Evolutionary conservation across 2,797 vertebrate genomes (phyloP).

Genomic region (Caiman crocodilus): DNA sequence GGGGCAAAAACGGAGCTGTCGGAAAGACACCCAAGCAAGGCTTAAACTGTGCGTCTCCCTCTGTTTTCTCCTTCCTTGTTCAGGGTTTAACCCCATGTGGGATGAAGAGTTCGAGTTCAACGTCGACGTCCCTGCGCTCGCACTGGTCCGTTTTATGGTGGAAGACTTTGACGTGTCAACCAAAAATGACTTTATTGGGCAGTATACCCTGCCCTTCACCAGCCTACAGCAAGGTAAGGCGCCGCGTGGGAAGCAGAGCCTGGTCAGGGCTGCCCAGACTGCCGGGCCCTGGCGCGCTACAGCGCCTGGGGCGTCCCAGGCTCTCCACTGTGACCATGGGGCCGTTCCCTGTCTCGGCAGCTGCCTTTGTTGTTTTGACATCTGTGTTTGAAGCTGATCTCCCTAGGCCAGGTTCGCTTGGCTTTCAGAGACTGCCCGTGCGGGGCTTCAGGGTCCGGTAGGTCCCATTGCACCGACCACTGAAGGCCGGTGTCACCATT

Average conservation of each 20-base stretch:
- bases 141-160: constrained; percentile 90
- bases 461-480: neutral
- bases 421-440: neutral
- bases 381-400: neutral
- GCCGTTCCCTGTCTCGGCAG: neutral
- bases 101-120: constrained; percentile 87
- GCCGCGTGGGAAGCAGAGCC: neutral
- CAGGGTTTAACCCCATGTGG: constrained; percentile 95
- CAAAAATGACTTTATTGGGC: constrained; percentile 91
- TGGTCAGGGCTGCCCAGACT: neutral
- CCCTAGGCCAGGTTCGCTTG: neutral
- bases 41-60: neutral
- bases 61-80: neutral
- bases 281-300: neutral
- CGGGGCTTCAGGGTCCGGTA: neutral
- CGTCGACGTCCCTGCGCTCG: constrained; percentile 87
- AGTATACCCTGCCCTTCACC: constrained; percentile 91
- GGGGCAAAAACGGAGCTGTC: neutral
- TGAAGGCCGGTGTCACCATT: no score
- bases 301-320: neutral
- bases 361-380: neutral
- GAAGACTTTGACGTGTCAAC: constrained; percentile 91
- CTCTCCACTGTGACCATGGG: neutral
- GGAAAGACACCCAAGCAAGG: no score
- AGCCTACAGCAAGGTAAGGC: constrained; percentile 90